Base-by-base conservation (phyloP, 2,797 vertebrate genomes). In the Parauchenoglanis ngamensis region DNA sequence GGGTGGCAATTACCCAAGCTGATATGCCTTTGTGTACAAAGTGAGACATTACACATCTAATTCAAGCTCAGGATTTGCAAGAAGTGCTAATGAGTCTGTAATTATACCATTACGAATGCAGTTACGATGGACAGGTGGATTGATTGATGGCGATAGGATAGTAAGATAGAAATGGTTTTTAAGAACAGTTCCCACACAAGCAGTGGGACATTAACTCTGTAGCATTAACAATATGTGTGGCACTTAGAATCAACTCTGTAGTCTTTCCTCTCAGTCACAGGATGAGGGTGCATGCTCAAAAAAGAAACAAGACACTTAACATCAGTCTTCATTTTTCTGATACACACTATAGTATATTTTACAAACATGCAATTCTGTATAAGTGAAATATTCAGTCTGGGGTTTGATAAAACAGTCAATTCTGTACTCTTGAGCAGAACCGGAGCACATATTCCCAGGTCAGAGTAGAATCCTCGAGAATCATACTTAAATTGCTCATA, bases 41-140 rank as follows among this genome's bases (percentile, higher is more conserved):
- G 95, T 95, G 94, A 96, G 95, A 97, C 92, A 95, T 97, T 97
- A 96, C 96, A 95, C 95, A 95, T 97, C 96, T 96, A 97, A 99
- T 98, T 97, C 98, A 98, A 96, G 96, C 96, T 95, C 94, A 95
- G 94, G 94, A 93, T 97, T 97, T 97, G 96, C 96, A 96, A 97
- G 96, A 97, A 95, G 89, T 90, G 92, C 93, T 98, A 98, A 98
- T 97, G 97, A 98, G 97, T 77, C 94, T 94, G 96, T 96, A 96
- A 96, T 97, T 97, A 97, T 94, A 96, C 96, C 94, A 94, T 94
- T 95, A 96, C 97, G 96, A 97, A 97, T 96, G 96, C 95, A 94
- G 95, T 92, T 94, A 95, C 95, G 95, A 95, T 23, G 21, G 40
- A 81, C 5, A 11, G 35, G n/a, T 17, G 23, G 13, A 63, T 25